Evolutionary conservation across 2,113 vertebrate species (phyloP).

Genomic region (Chitala chitala): DNA sequence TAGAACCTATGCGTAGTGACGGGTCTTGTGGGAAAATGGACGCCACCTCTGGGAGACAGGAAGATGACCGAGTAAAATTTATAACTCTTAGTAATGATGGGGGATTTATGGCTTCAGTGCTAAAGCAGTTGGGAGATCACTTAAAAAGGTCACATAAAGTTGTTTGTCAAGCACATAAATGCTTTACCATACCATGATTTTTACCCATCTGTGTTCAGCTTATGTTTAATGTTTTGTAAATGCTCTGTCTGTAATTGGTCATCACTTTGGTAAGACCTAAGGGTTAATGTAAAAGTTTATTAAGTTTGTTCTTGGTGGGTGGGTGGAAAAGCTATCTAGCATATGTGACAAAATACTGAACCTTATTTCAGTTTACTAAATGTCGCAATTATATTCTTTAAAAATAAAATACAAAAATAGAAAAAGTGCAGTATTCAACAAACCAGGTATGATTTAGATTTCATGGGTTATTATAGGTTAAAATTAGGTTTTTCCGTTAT

Average conservation of each 20-base stretch:
- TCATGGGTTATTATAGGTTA: constrained; percentile 1
- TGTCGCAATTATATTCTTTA: background rate
- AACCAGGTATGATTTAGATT: background rate
- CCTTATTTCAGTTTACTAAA: constrained; percentile 12
- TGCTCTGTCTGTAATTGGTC: constrained; percentile 29
- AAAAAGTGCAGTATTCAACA: background rate
- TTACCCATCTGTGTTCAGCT: constrained; percentile 24
- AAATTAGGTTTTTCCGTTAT: background rate
- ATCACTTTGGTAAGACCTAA: constrained; percentile 35
- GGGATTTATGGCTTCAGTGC: constrained; percentile 50
- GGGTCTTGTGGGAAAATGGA: constrained; percentile 83
- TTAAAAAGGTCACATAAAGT: constrained; percentile 44
- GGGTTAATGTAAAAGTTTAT: constrained; percentile 42
- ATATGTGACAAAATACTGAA: constrained; percentile 35
- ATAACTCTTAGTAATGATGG: constrained; percentile 45
- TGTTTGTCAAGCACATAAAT: constrained; percentile 45
- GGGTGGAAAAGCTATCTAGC: constrained; percentile 45
- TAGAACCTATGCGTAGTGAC: constrained; percentile 77
- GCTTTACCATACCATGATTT: constrained; percentile 48
- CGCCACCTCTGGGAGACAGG: constrained; percentile 66
- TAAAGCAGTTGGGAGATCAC: constrained; percentile 31
- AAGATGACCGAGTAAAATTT: constrained; percentile 34
- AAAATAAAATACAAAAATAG: background rate
- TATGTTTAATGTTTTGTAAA: constrained; percentile 28
- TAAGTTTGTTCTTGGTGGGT: constrained; percentile 42